Percentiles rank a stretch among this genome's conserved stretches.
phyloP scores from a whole-genome alignment of 2,888 invertebrate genomes.

The Mesorhabditis spiculigera region DNA sequence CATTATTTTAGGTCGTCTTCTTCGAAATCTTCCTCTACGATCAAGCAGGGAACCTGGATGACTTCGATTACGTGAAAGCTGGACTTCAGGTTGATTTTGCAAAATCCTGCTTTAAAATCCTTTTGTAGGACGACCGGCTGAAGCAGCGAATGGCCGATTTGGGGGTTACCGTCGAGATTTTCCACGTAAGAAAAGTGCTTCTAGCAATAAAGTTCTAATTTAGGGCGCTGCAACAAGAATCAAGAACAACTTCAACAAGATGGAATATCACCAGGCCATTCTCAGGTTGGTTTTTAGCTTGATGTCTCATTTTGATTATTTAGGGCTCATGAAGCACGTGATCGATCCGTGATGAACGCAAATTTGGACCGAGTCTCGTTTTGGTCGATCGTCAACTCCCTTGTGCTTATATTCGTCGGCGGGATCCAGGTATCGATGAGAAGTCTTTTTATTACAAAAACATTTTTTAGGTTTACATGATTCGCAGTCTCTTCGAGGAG shows the following conservation, averaged over 20 bases:
- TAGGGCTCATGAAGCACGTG: conserved; percentile 73
- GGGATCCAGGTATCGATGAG: conserved; percentile 62
- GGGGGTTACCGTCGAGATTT: conserved; percentile 45
- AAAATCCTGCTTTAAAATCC: conserved; percentile 10
- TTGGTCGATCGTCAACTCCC: conserved; percentile 75
- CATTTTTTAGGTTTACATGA: conserved; percentile 68
- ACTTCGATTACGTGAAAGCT: conserved; percentile 29
- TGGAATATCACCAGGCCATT: conserved; percentile 33
- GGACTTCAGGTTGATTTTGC: conserved; percentile 7
- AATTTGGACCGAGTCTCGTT: conserved; percentile 77
- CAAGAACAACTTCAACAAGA: conserved; percentile 48
- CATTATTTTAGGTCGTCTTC: conserved; percentile 57
- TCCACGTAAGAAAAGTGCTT: conserved; percentile 27
- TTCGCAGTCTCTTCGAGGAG: conserved; percentile 76
- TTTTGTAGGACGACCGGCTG: conserved; percentile 31
- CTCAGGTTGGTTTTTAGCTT: neutral
- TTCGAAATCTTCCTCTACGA: conserved; percentile 53
- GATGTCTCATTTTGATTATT: neutral
- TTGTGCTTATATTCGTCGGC: conserved; percentile 73
- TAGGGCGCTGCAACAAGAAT: conserved; percentile 39
- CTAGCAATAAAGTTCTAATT: conserved; percentile 10
- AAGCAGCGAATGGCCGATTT: conserved; percentile 35
- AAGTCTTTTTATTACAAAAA: conserved; percentile 5
- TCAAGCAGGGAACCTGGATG: conserved; percentile 49
- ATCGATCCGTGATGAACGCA: conserved; percentile 77